Evolutionary conservation across 2,113 vertebrate genomes (phyloP).

Genomic region (Proterorhinus semilunaris): DNA sequence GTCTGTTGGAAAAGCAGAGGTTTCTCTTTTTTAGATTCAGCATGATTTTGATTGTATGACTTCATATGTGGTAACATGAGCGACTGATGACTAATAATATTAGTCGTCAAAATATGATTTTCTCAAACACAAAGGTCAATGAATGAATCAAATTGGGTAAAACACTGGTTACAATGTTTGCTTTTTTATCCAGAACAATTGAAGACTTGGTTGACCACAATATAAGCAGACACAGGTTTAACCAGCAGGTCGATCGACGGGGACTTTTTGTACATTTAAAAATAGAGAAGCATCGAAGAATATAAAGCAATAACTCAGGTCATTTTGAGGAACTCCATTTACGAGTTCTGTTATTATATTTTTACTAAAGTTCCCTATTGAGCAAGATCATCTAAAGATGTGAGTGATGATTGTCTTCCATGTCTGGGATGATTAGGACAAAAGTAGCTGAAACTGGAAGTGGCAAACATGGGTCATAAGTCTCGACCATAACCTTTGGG

Average conservation of each 20-base stretch:
- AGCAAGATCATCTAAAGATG: neutral
- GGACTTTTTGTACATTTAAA: neutral
- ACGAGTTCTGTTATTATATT: conserved; percentile 8
- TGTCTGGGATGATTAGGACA: no score
- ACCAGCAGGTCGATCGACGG: no score
- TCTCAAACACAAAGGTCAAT: conserved; percentile 21
- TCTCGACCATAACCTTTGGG: conserved; percentile 5
- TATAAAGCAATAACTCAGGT: neutral
- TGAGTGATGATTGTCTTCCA: no score
- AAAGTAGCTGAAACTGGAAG: no score
- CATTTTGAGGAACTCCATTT: conserved; percentile 22
- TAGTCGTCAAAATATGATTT: no score
- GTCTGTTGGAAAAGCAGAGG: neutral
- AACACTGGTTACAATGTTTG: conserved; percentile 1
- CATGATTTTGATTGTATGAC: neutral
- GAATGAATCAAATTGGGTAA: neutral
- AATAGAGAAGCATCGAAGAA: neutral
- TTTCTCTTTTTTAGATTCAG: neutral
- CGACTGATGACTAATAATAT: neutral
- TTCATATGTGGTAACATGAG: neutral
- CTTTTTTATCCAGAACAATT: conserved; percentile 46
- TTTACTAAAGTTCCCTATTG: neutral
- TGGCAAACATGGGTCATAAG: neutral
- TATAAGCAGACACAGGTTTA: neutral
- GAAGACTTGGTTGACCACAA: conserved; percentile 20